These are phyloP conservation scores for Tethya wilhelma DNA, from an alignment of 37 sponge, comb jelly and placozoan genomes.

Conservation along the genomic window DNA sequence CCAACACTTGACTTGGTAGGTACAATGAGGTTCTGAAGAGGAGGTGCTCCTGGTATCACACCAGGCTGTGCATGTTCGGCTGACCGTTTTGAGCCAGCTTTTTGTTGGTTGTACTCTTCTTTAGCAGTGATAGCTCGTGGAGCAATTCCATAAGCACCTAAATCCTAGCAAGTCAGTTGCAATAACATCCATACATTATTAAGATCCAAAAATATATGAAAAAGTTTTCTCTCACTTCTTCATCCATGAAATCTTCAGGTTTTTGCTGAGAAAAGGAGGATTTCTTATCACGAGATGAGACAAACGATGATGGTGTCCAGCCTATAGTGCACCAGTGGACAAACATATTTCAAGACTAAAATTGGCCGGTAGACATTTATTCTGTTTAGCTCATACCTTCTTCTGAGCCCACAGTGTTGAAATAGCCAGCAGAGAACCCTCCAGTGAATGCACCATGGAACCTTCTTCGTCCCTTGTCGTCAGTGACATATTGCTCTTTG, in stretches of 20 bases:
- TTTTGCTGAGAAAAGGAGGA: constrained; percentile 23
- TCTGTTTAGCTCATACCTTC: too few relatives aligned
- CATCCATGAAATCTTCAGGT: constrained; percentile 98
- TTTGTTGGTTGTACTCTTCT: constrained; percentile 44
- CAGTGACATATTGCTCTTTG: constrained; percentile 75
- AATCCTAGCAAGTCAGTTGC: constrained; percentile 47
- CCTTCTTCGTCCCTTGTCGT: constrained; percentile 82
- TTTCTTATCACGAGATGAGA: constrained; percentile 73
- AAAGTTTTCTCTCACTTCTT: constrained; percentile 64
- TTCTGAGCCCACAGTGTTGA: constrained; percentile 93
- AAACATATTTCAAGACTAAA: too few relatives aligned
- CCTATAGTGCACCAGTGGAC: too few relatives aligned
- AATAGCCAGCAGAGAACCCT: constrained; percentile 98
- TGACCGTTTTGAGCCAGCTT: background rate
- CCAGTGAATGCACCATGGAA: constrained; percentile 99
- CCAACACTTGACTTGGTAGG: constrained; percentile 79
- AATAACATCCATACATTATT: background rate
- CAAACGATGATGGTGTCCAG: constrained; percentile 86
- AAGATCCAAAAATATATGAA: background rate
- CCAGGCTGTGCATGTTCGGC: background rate
- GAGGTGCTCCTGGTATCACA: constrained; percentile 64
- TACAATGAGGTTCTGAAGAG: constrained; percentile 62
- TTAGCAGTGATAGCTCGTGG: constrained; percentile 72
- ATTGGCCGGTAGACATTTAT: too few relatives aligned
- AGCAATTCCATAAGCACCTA: constrained; percentile 87